Evolutionary conservation across 2,888 invertebrate genomes (phyloP).

Genomic region (Dione juno): DNA sequence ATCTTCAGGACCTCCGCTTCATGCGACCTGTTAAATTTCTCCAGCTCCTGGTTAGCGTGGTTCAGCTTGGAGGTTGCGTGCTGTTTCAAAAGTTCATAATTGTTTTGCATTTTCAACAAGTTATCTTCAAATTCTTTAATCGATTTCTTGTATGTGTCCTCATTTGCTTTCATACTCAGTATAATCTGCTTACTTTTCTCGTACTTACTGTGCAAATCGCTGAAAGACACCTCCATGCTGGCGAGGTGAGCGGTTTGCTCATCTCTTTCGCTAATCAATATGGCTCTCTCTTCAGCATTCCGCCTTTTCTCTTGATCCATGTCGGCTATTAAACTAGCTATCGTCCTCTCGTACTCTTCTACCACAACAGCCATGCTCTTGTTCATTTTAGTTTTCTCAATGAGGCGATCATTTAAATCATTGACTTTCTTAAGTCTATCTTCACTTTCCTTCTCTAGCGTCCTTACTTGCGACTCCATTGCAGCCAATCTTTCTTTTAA

Average conservation of each 20-base stretch:
- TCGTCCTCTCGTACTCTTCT: constrained; percentile 91
- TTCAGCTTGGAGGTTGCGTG: constrained; percentile 95
- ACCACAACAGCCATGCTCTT: constrained; percentile 86
- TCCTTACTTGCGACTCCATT: constrained; percentile 69
- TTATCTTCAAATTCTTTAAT: constrained; percentile 88
- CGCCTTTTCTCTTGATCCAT: constrained; percentile 87
- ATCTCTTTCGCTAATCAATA: constrained; percentile 83
- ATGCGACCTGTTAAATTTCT: constrained; percentile 87
- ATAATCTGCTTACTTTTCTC: constrained; percentile 86
- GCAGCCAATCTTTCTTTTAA: constrained; percentile 72
- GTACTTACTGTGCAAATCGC: constrained; percentile 85
- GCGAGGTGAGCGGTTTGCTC: constrained; percentile 84
- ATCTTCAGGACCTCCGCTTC: constrained; percentile 92
- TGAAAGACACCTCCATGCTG: constrained; percentile 85
- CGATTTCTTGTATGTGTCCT: constrained; percentile 87
- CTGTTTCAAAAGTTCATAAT: constrained; percentile 92
- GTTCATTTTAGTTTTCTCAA: constrained; percentile 75
- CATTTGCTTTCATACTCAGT: constrained; percentile 82
- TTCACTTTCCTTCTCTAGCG: constrained; percentile 64
- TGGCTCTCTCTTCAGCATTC: constrained; percentile 79
- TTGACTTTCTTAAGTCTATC: constrained; percentile 68
- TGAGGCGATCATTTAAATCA: constrained; percentile 66
- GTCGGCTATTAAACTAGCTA: constrained; percentile 88
- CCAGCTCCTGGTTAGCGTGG: constrained; percentile 89
- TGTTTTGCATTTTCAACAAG: constrained; percentile 89